A percentile compares a stretch with the other conserved stretches of the same genome.
These are phyloP conservation scores for Platygyra sinensis DNA, from an alignment of 64 coral and sea anemone species.

Conservation along the genomic window DNA sequence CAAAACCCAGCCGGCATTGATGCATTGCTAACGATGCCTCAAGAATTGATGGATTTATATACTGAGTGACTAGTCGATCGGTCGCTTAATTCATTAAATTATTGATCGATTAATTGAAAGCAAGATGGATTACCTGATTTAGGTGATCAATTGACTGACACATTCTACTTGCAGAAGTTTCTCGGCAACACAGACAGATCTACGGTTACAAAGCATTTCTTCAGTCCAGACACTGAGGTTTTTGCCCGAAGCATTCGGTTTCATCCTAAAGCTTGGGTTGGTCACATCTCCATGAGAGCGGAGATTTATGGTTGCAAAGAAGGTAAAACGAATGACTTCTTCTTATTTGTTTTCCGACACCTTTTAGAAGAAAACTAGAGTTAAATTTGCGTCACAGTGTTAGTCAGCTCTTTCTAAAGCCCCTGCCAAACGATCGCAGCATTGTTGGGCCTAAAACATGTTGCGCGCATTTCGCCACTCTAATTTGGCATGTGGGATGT, in stretches of 20 bases:
- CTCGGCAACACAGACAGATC: constrained; percentile 6
- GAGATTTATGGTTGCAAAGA: constrained; percentile 33
- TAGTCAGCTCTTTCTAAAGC: not conserved
- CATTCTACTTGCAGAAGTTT: not conserved
- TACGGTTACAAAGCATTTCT: constrained; percentile 22
- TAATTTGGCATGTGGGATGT: too few species aligned
- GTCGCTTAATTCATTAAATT: too few species aligned
- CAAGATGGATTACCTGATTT: not conserved
- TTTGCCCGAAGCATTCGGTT: constrained; percentile 26
- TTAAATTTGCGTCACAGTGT: too few species aligned
- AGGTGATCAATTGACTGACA: not conserved
- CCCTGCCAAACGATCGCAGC: too few species aligned
- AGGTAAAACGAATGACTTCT: not conserved
- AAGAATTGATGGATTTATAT: not conserved
- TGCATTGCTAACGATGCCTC: too few species aligned
- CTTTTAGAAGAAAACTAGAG: too few species aligned
- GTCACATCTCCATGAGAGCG: constrained; percentile 11
- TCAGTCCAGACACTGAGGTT: not conserved
- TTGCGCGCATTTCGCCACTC: too few species aligned
- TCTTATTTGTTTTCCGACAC: not conserved
- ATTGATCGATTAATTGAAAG: not conserved
- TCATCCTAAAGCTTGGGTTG: constrained; percentile 9
- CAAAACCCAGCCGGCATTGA: not conserved
- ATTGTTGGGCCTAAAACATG: too few species aligned
- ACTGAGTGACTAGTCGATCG: not conserved